Evolutionary conservation across 2,797 vertebrate genomes (phyloP).

Genomic region (Leptatherina wallacei): DNA sequence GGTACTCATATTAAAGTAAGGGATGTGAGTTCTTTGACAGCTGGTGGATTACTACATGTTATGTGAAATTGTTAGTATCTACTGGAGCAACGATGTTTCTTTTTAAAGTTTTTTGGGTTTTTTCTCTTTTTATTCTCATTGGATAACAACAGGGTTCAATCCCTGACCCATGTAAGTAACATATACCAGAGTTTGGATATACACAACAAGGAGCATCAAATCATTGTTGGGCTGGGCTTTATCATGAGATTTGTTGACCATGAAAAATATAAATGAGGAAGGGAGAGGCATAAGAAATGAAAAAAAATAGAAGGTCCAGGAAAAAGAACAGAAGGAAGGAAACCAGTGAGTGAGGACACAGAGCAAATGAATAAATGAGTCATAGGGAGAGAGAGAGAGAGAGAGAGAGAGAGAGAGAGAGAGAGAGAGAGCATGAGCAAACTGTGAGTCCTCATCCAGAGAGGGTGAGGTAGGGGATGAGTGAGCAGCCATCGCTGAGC

Average conservation of each 20-base stretch:
- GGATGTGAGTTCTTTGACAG: background rate
- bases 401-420: background rate
- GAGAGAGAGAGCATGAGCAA: background rate
- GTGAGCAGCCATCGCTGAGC: background rate
- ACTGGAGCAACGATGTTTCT: background rate
- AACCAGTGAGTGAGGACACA: slow-evolving; percentile 8
- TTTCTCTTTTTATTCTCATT: background rate
- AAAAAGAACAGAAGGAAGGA: slow-evolving; percentile 29
- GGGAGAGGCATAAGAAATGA: background rate
- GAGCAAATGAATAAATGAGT: slow-evolving; percentile 13
- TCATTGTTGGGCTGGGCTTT: background rate
- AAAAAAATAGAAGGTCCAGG: background rate
- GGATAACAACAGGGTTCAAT: background rate
- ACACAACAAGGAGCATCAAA: background rate
- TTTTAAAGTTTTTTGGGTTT: no score
- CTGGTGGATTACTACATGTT: background rate
- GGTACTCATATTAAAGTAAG: background rate
- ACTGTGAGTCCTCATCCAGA: slow-evolving; percentile 11
- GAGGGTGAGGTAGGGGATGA: background rate
- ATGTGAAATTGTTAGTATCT: background rate
- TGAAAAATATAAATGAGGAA: background rate
- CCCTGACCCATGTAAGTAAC: slow-evolving; percentile 6
- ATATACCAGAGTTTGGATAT: background rate
- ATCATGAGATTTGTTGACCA: slow-evolving; percentile 1
- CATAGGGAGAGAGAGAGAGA: slow-evolving; percentile 5